A percentile compares a stretch with the other conserved stretches of the same genome.
Evolutionary conservation across 2,113 vertebrate genomes (phyloP).

Genomic region (Hydrolagus affinis): DNA sequence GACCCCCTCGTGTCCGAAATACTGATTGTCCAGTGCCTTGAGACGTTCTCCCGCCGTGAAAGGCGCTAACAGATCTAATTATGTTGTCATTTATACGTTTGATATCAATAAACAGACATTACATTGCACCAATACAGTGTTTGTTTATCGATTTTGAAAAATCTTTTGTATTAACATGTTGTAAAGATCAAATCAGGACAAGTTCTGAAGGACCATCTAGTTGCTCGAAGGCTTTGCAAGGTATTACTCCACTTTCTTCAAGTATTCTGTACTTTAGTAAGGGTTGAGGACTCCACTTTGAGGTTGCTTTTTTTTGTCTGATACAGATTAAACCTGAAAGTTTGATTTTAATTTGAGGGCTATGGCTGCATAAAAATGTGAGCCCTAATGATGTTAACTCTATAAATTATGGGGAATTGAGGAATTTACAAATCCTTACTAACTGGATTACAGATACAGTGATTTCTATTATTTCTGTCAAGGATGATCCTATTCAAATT

Average conservation of each 20-base stretch:
- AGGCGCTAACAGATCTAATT: too few relatives aligned
- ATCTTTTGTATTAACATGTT: background rate
- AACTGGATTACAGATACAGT: too few relatives aligned
- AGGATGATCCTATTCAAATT: background rate
- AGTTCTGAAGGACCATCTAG: background rate
- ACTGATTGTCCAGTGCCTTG: too few relatives aligned
- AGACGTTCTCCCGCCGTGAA: too few relatives aligned
- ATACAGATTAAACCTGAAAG: background rate
- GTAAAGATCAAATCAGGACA: background rate
- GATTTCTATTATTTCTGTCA: too few relatives aligned
- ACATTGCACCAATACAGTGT: too few relatives aligned
- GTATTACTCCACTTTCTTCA: background rate
- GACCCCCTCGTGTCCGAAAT: too few relatives aligned
- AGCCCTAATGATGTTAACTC: background rate
- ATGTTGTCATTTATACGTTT: too few relatives aligned
- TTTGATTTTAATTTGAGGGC: background rate
- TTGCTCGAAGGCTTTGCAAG: background rate
- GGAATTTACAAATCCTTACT: too few relatives aligned
- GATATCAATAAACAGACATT: too few relatives aligned
- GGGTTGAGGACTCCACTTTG: background rate
- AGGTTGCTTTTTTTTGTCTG: background rate
- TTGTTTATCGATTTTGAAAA: too few relatives aligned
- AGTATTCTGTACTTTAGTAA: background rate
- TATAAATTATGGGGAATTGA: too few relatives aligned
- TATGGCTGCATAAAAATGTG: background rate